Percentiles rank a stretch among this genome's conserved stretches.
Conservation (phyloP, 2,888 invertebrate genomes). For the Clunio marinus region DNA sequence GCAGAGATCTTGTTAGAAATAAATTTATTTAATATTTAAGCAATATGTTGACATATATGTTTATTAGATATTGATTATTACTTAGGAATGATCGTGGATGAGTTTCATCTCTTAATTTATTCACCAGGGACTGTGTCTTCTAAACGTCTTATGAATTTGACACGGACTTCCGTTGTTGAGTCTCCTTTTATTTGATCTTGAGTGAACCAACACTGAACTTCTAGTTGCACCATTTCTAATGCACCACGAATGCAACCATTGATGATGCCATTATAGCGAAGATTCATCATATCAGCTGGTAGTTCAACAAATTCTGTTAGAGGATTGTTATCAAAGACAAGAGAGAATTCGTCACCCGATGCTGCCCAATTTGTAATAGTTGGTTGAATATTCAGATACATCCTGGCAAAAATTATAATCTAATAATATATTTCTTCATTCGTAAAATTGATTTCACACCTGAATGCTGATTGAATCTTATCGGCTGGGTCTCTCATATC, state of each 20-base stretch:
- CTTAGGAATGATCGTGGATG: no score
- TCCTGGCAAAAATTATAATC: conserved; percentile 51
- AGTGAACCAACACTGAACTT: conserved; percentile 90
- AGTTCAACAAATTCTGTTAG: conserved; percentile 96
- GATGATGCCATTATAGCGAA: conserved; percentile 89
- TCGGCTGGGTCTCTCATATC: conserved; percentile 98
- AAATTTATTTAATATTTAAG: no score
- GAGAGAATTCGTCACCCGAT: conserved; percentile 92
- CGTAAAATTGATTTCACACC: conserved; percentile 49
- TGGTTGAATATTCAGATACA: conserved; percentile 88
- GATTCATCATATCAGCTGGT: conserved; percentile 73
- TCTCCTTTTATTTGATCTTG: conserved; percentile 94
- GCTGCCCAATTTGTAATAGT: conserved; percentile 92
- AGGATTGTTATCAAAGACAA: conserved; percentile 92
- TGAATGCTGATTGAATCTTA: conserved; percentile 76
- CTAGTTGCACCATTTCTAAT: conserved; percentile 97
- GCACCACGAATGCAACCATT: conserved; percentile 91
- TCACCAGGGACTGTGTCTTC: conserved; percentile 99
- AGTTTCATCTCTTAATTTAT: no score
- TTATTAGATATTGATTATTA: no score
- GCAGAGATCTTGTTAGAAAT: no score
- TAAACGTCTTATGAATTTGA: conserved; percentile 89
- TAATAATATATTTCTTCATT: not conserved
- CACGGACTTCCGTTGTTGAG: conserved; percentile 84
- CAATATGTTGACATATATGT: no score